Conservation (phyloP, 2,888 invertebrate genomes). For the Lacanobia wlatinum region DNA sequence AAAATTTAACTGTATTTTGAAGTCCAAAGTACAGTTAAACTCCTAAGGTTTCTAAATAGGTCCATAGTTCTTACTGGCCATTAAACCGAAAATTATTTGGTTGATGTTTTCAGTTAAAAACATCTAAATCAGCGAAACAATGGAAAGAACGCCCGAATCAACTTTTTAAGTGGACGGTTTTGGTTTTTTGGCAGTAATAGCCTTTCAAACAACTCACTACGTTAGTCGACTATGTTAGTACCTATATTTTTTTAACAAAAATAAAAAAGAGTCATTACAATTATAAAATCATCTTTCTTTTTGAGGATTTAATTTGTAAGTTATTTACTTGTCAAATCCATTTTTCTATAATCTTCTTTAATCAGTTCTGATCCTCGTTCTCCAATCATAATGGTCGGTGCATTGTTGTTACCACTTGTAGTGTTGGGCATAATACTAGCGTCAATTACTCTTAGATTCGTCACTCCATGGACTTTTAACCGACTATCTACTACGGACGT, state of each 20-base stretch:
- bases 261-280: background rate
- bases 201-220: background rate
- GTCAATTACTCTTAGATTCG: slow-evolving; percentile 91
- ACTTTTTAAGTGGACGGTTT: background rate
- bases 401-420: slow-evolving; percentile 91
- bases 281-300: background rate
- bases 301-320: background rate
- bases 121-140: background rate
- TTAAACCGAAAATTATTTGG: background rate
- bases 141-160: background rate
- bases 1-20: slow-evolving; percentile 11
- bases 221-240: background rate
- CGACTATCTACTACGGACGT: slow-evolving; percentile 84
- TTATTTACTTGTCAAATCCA: background rate
- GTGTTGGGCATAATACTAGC: slow-evolving; percentile 92
- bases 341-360: slow-evolving; percentile 69
- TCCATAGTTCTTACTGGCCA: background rate
- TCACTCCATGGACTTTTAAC: slow-evolving; percentile 86
- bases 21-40: too few relatives aligned
- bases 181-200: background rate
- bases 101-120: slow-evolving; percentile 20
- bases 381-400: slow-evolving; percentile 91
- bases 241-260: background rate
- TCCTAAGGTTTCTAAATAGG: slow-evolving; percentile 12
- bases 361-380: slow-evolving; percentile 91